phyloP scores from a whole-genome alignment of 2,888 invertebrate genomes.

The Pyralis farinalis region DNA sequence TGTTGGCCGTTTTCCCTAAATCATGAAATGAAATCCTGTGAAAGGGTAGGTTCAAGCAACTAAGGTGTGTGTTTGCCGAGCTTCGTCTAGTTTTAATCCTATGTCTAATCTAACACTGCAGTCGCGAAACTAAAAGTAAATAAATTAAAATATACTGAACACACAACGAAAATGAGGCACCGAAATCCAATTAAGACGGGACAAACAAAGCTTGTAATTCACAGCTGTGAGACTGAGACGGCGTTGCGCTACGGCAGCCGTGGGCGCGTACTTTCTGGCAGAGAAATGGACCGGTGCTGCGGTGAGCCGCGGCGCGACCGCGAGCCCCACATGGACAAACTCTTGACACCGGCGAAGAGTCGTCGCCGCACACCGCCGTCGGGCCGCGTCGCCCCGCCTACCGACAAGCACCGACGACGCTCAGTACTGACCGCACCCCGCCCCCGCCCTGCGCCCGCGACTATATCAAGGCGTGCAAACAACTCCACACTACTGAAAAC shows the following conservation, averaged over 20 bases:
- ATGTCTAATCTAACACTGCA: conserved; percentile 70
- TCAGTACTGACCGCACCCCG: conserved; percentile 66
- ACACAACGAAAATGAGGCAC: conserved; percentile 71
- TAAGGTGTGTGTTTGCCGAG: conserved; percentile 64
- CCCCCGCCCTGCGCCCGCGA: conserved; percentile 71
- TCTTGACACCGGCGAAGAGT: conserved; percentile 90
- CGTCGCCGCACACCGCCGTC: conserved; percentile 86
- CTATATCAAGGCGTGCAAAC: conserved; percentile 69
- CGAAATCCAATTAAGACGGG: conserved; percentile 63
- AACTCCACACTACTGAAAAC: conserved; percentile 74
- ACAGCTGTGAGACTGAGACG: conserved; percentile 64
- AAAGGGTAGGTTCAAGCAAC: conserved; percentile 65
- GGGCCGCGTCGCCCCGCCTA: conserved; percentile 76
- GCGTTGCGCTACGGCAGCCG: conserved; percentile 66
- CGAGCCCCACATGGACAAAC: conserved; percentile 87
- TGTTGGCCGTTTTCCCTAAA: conserved; percentile 31
- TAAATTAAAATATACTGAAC: conserved; percentile 51
- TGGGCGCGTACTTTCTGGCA: conserved; percentile 90
- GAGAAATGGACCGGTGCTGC: conserved; percentile 91
- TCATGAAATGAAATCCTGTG: conserved; percentile 45
- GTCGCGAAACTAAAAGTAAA: conserved; percentile 59
- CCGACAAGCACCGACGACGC: conserved; percentile 62
- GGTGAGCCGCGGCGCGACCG: conserved; percentile 85
- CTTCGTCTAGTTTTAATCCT: conserved; percentile 63
- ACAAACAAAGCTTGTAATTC: conserved; percentile 62